Conservation (phyloP, 2,888 invertebrate species). For the Allophyes oxyacanthae region DNA sequence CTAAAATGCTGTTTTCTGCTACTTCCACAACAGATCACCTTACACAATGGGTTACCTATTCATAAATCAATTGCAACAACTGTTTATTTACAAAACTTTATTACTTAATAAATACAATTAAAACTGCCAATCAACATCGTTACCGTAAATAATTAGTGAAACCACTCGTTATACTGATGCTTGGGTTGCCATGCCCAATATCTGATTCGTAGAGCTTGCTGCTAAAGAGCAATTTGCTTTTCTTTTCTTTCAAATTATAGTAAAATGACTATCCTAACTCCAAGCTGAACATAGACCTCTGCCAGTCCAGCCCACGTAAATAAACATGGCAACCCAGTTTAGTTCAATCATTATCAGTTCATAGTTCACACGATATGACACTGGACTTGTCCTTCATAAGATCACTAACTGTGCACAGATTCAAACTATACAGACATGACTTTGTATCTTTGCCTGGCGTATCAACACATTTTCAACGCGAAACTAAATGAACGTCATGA, state of each 20-base stretch:
- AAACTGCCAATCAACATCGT: constrained; percentile 42
- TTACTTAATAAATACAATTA: constrained; percentile 55
- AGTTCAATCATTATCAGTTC: constrained; percentile 33
- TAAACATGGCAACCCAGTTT: constrained; percentile 20
- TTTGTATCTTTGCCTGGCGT: constrained; percentile 1
- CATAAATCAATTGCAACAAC: constrained; percentile 20
- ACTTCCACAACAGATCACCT: too few species aligned
- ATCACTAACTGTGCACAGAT: constrained; percentile 18
- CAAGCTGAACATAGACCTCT: constrained; percentile 1
- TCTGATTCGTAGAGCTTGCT: constrained; percentile 1
- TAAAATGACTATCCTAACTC: neutral
- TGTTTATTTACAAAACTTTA: constrained; percentile 54
- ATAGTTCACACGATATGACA: constrained; percentile 38
- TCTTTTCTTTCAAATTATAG: too few species aligned
- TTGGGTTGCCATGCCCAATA: constrained; percentile 27
- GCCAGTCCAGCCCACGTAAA: neutral
- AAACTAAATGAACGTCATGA: neutral
- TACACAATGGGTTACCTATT: too few species aligned
- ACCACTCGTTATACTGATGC: constrained; percentile 9
- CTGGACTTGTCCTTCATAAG: constrained; percentile 19
- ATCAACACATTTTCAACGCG: neutral
- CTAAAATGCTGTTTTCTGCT: too few species aligned
- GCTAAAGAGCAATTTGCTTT: neutral
- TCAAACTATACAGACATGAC: constrained; percentile 16
- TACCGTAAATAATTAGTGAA: constrained; percentile 27